Evolutionary conservation across 2,888 invertebrate species (phyloP).

Genomic region (Apotomis turbidana): DNA sequence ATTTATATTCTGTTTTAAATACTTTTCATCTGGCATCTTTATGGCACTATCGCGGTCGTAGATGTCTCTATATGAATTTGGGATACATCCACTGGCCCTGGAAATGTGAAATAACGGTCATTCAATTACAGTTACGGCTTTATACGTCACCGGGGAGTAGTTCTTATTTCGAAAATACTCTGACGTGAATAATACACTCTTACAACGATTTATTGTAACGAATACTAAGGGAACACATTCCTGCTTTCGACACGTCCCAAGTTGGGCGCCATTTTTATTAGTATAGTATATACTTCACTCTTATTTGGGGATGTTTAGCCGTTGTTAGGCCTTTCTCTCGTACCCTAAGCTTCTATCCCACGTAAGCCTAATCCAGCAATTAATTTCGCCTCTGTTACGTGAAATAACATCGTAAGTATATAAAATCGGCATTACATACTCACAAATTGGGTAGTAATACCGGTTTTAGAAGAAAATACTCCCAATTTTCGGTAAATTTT

Average conservation of each 20-base stretch:
- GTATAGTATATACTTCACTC: background rate
- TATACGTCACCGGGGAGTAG: slow-evolving; percentile 32
- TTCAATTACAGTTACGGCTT: slow-evolving; percentile 33
- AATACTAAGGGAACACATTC: slow-evolving; percentile 7
- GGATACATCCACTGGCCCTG: slow-evolving; percentile 13
- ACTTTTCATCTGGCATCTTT: slow-evolving; percentile 40
- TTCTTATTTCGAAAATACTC: slow-evolving; percentile 30
- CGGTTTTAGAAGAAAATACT: slow-evolving; percentile 5
- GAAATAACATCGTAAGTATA: slow-evolving; percentile 7
- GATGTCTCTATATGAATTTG: slow-evolving; percentile 30
- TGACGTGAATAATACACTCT: slow-evolving; percentile 24
- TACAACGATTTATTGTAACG: slow-evolving; percentile 19
- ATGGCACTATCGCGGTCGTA: slow-evolving; percentile 11
- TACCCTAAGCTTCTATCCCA: slow-evolving; percentile 2
- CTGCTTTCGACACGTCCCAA: background rate
- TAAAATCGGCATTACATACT: background rate
- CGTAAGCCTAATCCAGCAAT: slow-evolving; percentile 16
- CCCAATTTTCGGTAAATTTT: slow-evolving; percentile 26
- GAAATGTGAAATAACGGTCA: slow-evolving; percentile 27
- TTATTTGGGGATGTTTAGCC: background rate
- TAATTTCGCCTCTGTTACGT: slow-evolving; percentile 9
- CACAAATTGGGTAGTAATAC: background rate
- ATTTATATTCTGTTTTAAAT: slow-evolving; percentile 26
- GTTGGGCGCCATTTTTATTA: slow-evolving; percentile 14
- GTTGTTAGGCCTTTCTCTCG: slow-evolving; percentile 5